These are phyloP conservation scores for Lytechinus variegatus DNA, from an alignment of 35 echinoderm and acorn worm species.

Conservation along the genomic window DNA sequence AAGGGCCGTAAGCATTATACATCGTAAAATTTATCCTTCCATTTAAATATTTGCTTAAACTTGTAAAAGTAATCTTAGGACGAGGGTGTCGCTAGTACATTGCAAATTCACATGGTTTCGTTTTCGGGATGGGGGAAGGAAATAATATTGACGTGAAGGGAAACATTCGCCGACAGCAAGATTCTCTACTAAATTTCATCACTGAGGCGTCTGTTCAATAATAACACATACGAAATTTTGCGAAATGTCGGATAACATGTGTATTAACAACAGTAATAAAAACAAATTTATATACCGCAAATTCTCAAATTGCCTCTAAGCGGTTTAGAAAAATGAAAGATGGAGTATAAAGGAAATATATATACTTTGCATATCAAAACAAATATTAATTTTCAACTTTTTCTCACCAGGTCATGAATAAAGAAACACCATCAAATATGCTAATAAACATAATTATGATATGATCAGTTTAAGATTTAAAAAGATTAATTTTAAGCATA, in stretches of 20 bases:
- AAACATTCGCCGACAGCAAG: background rate
- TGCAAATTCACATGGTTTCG: background rate
- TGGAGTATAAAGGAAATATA: too few species aligned
- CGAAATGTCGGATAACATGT: background rate
- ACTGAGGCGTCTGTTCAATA: background rate
- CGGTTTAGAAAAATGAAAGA: too few species aligned
- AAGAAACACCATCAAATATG: too few species aligned
- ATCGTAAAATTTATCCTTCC: background rate
- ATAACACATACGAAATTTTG: background rate
- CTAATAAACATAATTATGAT: too few species aligned
- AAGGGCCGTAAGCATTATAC: background rate
- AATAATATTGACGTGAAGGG: background rate
- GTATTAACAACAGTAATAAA: background rate
- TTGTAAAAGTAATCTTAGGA: background rate
- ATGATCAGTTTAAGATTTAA: too few species aligned
- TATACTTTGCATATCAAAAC: too few species aligned
- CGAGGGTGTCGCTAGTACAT: background rate
- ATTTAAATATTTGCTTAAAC: background rate
- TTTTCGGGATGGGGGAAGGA: background rate
- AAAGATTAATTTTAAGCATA: too few species aligned
- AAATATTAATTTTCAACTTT: too few species aligned
- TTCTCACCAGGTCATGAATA: too few species aligned
- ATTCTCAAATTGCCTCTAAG: too few species aligned
- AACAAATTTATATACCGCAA: too few species aligned
- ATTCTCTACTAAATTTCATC: background rate